Percentiles rank a stretch among this genome's conserved stretches.
Conservation (phyloP, 2,113 vertebrate genomes). For the Heterotis niloticus region DNA sequence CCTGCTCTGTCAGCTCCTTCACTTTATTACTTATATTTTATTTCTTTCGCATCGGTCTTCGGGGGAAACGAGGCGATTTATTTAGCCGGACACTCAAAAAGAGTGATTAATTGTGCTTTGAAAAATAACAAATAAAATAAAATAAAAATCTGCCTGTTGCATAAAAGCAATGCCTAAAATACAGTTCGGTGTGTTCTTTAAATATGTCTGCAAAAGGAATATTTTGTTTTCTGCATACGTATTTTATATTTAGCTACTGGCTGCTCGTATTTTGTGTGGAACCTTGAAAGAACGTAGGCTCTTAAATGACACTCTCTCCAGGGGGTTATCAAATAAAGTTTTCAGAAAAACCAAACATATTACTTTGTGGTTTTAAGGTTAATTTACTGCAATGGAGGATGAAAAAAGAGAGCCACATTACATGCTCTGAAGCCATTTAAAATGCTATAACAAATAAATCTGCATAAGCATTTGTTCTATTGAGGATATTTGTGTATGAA, state of each 20-base stretch:
- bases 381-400: neutral
- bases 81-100: constrained; percentile 33
- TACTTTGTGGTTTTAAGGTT: constrained; percentile 11
- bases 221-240: constrained; percentile 25
- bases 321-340: constrained; percentile 16
- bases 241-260: constrained; percentile 27
- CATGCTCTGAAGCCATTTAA: no score
- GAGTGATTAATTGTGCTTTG: constrained; percentile 33
- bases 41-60: constrained; percentile 35
- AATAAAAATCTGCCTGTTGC: neutral
- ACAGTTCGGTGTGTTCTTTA: constrained; percentile 18
- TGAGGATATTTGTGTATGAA: no score
- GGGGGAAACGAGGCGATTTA: constrained; percentile 34
- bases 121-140: constrained; percentile 26
- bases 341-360: constrained; percentile 10
- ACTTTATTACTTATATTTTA: constrained; percentile 37
- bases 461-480: no score
- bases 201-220: constrained; percentile 11
- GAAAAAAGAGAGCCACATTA: no score
- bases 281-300: constrained; percentile 11
- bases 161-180: constrained; percentile 26
- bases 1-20: neutral
- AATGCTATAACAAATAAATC: no score
- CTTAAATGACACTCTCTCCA: constrained; percentile 14
- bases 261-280: constrained; percentile 14